These are phyloP conservation scores for Romanogobio albipinnatus DNA, from an alignment of 2,113 vertebrate genomes.

Conservation along the genomic window DNA sequence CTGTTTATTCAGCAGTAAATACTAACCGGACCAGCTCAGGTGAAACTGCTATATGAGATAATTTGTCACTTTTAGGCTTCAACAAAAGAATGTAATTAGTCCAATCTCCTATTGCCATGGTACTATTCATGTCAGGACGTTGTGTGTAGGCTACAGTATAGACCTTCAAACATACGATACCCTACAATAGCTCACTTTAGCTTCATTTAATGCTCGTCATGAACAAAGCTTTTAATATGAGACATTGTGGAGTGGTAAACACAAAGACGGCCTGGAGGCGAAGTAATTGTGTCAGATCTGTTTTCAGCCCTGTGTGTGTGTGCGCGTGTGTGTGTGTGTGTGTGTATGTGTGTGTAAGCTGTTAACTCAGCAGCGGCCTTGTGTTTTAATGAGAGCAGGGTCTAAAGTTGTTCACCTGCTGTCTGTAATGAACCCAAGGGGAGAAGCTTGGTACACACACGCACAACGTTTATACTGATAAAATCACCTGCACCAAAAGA, in stretches of 20 bases:
- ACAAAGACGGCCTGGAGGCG: slow-evolving; percentile 42
- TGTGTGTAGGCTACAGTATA: slow-evolving; percentile 61
- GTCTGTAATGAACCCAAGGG: slow-evolving; percentile 59
- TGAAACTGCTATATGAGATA: slow-evolving; percentile 69
- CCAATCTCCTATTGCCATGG: slow-evolving; percentile 57
- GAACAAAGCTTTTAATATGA: slow-evolving; percentile 52
- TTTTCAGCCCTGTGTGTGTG: slow-evolving; percentile 33
- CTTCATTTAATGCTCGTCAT: slow-evolving; percentile 32
- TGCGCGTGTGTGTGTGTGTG: slow-evolving; percentile 10
- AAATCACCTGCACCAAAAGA: slow-evolving; percentile 52
- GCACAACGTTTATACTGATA: slow-evolving; percentile 34
- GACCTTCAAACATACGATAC: slow-evolving; percentile 60
- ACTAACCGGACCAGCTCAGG: slow-evolving; percentile 64
- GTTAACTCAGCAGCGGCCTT: slow-evolving; percentile 11
- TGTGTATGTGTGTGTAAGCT: slow-evolving; percentile 9
- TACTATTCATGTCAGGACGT: slow-evolving; percentile 51
- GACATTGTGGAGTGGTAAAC: slow-evolving; percentile 32
- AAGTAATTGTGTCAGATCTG: slow-evolving; percentile 54
- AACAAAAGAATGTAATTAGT: slow-evolving; percentile 78
- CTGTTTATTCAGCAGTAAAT: slow-evolving; percentile 71
- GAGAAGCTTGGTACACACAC: slow-evolving; percentile 28
- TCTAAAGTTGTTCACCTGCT: slow-evolving; percentile 56
- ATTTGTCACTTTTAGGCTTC: slow-evolving; percentile 74
- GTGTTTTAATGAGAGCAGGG: slow-evolving; percentile 53
- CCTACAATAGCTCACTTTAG: slow-evolving; percentile 52